phyloP scores from a whole-genome alignment of 2,888 invertebrate species.

The Orthosia gracilis region DNA sequence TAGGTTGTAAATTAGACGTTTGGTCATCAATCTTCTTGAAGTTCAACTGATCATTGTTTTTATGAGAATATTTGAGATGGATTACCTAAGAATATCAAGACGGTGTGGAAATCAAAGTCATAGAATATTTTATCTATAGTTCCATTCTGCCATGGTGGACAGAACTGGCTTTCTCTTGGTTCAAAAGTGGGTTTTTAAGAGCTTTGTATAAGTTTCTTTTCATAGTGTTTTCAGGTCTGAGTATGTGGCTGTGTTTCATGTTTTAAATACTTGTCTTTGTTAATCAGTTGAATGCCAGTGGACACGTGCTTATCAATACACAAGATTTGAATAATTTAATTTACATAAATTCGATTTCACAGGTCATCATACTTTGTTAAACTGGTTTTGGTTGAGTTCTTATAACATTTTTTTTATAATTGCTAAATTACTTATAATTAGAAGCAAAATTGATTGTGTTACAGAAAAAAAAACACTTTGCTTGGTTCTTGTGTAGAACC shows the following conservation, averaged over 20 bases:
- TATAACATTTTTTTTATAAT: neutral
- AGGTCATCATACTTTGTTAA: neutral
- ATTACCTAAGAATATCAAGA: neutral
- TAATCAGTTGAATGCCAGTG: neutral
- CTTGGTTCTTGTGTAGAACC: neutral
- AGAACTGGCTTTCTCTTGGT: neutral
- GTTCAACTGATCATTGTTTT: conserved; percentile 6
- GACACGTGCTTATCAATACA: neutral
- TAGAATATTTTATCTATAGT: neutral
- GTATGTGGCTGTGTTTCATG: too few relatives aligned
- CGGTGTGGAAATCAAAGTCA: neutral
- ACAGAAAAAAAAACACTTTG: neutral
- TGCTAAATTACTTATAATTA: neutral
- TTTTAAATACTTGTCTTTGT: neutral
- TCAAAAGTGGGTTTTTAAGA: neutral
- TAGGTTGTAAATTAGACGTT: conserved; percentile 43
- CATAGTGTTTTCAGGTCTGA: neutral
- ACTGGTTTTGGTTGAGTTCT: neutral
- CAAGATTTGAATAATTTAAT: neutral
- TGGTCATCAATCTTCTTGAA: conserved; percentile 44
- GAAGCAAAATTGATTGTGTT: neutral
- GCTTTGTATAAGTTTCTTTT: neutral
- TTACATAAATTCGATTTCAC: conserved; percentile 11
- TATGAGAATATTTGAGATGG: neutral
- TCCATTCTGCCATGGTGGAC: too few relatives aligned